Evolutionary conservation across 2,888 invertebrate species (phyloP).

Genomic region (Coelinius sp.): DNA sequence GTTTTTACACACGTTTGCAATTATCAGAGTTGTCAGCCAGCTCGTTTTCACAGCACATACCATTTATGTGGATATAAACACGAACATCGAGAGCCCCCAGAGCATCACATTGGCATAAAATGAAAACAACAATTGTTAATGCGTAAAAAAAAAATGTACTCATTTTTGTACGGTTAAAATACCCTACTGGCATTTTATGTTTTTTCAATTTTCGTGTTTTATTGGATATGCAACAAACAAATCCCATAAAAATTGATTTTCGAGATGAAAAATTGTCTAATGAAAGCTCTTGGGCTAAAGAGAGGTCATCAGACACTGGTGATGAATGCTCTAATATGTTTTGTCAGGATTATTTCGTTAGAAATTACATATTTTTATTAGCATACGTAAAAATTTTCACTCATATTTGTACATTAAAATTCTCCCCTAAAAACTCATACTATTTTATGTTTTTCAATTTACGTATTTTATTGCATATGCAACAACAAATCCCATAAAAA

Average conservation of each 20-base stretch:
- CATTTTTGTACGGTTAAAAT: not conserved
- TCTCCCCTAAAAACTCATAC: too few species aligned
- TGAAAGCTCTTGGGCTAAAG: too few species aligned
- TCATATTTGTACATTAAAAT: too few species aligned
- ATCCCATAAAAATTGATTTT: constrained; percentile 20
- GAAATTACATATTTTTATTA: too few species aligned
- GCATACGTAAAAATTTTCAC: too few species aligned
- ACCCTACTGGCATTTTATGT: constrained; percentile 12
- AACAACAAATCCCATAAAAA: constrained; percentile 8
- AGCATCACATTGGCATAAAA: too few species aligned
- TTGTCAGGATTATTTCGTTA: too few species aligned
- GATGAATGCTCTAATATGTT: too few species aligned
- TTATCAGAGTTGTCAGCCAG: constrained; percentile 67
- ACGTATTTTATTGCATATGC: constrained; percentile 18
- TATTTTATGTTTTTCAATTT: constrained; percentile 32
- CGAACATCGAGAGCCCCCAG: constrained; percentile 45
- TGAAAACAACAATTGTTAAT: constrained; percentile 18
- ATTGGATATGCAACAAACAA: not conserved
- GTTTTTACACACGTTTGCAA: constrained; percentile 64
- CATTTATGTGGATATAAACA: constrained; percentile 62
- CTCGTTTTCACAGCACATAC: constrained; percentile 63
- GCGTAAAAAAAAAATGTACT: constrained; percentile 29
- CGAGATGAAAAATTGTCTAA: constrained; percentile 18
- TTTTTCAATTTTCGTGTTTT: constrained; percentile 30
- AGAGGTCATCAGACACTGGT: too few species aligned